Evolutionary conservation across 2,113 vertebrate species (phyloP).

Genomic region (Nesospiza acunhae): DNA sequence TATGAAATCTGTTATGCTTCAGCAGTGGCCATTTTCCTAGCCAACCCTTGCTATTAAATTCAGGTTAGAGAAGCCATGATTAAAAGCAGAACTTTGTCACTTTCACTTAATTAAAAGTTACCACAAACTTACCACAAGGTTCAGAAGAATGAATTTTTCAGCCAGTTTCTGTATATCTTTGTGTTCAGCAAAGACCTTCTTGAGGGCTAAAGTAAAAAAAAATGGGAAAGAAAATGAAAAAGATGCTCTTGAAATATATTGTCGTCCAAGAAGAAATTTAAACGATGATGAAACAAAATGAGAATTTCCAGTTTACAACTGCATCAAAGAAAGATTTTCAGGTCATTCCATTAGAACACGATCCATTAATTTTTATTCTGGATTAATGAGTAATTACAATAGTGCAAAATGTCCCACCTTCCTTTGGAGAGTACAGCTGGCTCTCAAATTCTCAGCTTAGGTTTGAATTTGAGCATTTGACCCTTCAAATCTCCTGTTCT

Average conservation of each 20-base stretch:
- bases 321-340: background rate
- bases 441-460: background rate
- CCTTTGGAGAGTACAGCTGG: background rate
- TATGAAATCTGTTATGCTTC: background rate
- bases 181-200: conserved; percentile 85
- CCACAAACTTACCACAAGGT: conserved; percentile 85
- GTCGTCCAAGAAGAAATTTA: background rate
- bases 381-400: background rate
- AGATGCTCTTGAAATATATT: background rate
- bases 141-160: conserved; percentile 89
- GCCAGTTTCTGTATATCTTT: conserved; percentile 86
- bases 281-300: background rate
- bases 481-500: background rate
- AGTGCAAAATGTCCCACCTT: background rate
- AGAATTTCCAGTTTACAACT: background rate
- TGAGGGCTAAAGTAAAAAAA: conserved; percentile 79
- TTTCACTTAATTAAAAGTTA: background rate
- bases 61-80: background rate
- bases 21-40: background rate
- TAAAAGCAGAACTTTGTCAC: background rate
- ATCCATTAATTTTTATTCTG: background rate
- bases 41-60: background rate
- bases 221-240: background rate
- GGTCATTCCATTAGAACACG: background rate
- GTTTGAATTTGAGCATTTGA: background rate